A percentile compares a stretch with the other conserved stretches of the same genome.
These are phyloP conservation scores for Tragelaphus buxtoni DNA, from an alignment of 2,113 vertebrate species.

Conservation along the genomic window DNA sequence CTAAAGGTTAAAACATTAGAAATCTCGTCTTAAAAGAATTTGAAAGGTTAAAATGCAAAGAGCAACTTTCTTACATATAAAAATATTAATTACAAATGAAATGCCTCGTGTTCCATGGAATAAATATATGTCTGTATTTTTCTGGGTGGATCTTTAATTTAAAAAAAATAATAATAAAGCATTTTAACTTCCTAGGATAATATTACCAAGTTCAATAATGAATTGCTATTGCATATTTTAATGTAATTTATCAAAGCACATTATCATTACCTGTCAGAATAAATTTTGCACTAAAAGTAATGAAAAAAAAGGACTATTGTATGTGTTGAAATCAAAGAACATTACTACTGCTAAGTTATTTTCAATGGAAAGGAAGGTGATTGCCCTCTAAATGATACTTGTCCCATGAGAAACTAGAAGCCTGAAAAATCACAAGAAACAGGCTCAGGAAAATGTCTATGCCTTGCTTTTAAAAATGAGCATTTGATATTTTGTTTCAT, in stretches of 20 bases:
- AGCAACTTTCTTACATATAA: conserved; percentile 31
- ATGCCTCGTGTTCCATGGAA: neutral
- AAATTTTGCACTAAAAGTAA: conserved; percentile 36
- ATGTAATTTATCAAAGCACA: conserved; percentile 61
- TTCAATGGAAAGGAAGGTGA: conserved; percentile 48
- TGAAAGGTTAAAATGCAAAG: conserved; percentile 53
- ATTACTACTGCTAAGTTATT: conserved; percentile 53
- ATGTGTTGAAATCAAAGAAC: conserved; percentile 48
- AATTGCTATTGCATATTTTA: conserved; percentile 63
- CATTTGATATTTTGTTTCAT: conserved; percentile 74
- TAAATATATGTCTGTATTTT: conserved; percentile 36
- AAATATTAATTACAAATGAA: conserved; percentile 61
- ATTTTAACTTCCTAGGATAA: conserved; percentile 60
- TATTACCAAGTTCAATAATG: conserved; percentile 47
- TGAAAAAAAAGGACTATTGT: neutral
- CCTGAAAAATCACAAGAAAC: conserved; percentile 63
- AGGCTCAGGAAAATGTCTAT: conserved; percentile 33
- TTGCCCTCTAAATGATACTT: conserved; percentile 51
- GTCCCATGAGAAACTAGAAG: conserved; percentile 58
- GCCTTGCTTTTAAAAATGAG: conserved; percentile 66
- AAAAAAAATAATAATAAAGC: conserved; percentile 35
- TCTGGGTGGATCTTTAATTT: conserved; percentile 40
- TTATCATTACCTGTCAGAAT: conserved; percentile 55
- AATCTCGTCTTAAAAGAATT: conserved; percentile 36
- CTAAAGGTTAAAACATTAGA: conserved; percentile 55